Evolutionary conservation across 2,797 vertebrate genomes (phyloP).

Genomic region (Cossypha heuglini): DNA sequence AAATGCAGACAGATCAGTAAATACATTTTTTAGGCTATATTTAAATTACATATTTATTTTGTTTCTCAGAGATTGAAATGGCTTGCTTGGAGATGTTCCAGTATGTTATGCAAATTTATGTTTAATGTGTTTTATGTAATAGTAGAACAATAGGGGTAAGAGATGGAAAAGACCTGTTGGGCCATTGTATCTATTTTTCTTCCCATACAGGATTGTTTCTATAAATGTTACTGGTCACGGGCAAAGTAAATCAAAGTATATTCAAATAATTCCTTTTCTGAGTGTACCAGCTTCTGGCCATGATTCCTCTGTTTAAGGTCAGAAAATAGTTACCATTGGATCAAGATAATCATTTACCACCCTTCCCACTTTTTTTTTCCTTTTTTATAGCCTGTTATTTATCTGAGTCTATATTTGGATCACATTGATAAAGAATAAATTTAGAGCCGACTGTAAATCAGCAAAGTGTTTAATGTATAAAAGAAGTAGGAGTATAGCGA

Average conservation of each 20-base stretch:
- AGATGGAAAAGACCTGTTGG: neutral
- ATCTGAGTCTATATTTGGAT: neutral
- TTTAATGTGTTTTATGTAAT: constrained; percentile 9
- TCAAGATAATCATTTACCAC: neutral
- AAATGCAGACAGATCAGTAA: neutral
- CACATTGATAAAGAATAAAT: neutral
- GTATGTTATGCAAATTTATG: neutral
- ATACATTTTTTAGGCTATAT: neutral
- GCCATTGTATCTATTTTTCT: neutral
- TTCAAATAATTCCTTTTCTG: neutral
- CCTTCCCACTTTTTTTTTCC: neutral
- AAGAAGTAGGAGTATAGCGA: neutral
- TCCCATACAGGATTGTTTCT: neutral
- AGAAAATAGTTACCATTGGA: neutral
- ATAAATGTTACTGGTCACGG: neutral
- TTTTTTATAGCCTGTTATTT: neutral
- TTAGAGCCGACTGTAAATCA: neutral
- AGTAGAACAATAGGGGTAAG: neutral
- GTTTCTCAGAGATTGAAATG: constrained; percentile 2
- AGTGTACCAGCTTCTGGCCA: neutral
- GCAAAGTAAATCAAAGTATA: neutral
- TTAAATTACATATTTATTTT: constrained; percentile 23
- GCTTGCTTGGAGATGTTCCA: constrained; percentile 13
- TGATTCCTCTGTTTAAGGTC: neutral
- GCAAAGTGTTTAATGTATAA: neutral